Conservation (phyloP, 1,140 invertebrate species). For the Semibalanus balanoides region DNA sequence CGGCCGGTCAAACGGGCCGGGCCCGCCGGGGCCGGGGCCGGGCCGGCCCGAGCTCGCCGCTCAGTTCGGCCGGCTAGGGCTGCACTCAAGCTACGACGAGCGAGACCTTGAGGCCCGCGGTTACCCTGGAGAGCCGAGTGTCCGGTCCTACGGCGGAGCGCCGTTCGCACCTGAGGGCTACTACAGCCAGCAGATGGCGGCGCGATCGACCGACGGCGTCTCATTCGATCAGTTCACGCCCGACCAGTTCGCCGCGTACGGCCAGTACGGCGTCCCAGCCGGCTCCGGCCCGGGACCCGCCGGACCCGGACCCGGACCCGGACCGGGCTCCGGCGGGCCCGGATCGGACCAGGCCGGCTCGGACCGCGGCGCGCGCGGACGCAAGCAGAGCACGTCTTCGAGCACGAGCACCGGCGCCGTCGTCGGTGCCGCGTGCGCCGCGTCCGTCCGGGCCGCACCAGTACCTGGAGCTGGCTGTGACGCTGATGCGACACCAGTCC, state of each 20-base stretch:
- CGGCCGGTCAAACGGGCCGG: conserved; percentile 14
- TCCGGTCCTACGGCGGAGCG: background rate
- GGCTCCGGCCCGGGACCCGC: background rate
- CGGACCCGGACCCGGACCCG: background rate
- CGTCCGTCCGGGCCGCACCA: conserved; percentile 27
- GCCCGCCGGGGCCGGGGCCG: conserved; percentile 8
- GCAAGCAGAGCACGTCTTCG: conserved; percentile 50
- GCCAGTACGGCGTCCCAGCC: background rate
- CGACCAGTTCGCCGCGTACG: background rate
- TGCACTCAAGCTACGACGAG: background rate
- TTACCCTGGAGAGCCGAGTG: background rate
- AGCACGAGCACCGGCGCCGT: conserved; percentile 44
- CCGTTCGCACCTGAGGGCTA: background rate
- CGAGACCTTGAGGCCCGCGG: background rate
- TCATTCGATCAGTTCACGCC: background rate
- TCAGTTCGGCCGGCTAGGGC: background rate
- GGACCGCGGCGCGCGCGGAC: conserved; percentile 15
- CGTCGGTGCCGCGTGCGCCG: conserved; percentile 3
- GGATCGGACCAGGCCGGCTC: background rate
- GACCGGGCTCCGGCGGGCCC: background rate
- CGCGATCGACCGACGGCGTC: background rate
- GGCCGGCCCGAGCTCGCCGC: background rate
- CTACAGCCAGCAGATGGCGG: background rate
- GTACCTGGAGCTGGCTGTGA: conserved; percentile 59
- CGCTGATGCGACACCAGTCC: conserved; percentile 60